These are phyloP conservation scores for Eulemur coronatus DNA, from an alignment of 2,797 vertebrate species.

Conservation along the genomic window DNA sequence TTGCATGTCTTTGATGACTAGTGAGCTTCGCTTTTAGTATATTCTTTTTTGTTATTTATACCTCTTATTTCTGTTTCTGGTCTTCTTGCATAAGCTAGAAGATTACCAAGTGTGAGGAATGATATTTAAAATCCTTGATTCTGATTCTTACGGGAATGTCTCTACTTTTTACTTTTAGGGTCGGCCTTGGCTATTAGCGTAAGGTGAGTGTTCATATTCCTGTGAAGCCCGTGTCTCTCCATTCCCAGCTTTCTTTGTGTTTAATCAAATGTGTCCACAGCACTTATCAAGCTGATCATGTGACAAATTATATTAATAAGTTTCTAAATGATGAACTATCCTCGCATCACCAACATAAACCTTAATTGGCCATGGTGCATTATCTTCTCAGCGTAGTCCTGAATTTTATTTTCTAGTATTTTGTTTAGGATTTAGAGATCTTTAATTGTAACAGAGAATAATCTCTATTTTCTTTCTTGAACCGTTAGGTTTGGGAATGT, in stretches of 20 bases:
- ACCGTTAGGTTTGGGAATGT: background rate
- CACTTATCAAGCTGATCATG: background rate
- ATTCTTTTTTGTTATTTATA: too few species aligned
- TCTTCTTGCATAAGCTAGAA: background rate
- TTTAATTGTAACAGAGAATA: background rate
- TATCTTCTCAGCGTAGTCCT: background rate
- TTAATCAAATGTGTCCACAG: background rate
- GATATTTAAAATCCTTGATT: background rate
- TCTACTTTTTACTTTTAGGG: background rate
- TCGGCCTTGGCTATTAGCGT: fast-evolving
- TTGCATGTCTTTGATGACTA: background rate
- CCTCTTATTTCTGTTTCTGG: background rate
- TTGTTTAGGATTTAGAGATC: background rate
- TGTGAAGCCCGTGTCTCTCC: background rate
- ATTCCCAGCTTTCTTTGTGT: background rate
- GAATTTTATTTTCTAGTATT: background rate
- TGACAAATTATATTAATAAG: background rate
- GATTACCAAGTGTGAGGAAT: background rate
- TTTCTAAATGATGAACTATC: background rate
- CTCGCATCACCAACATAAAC: background rate
- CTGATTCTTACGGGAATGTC: fast-evolving
- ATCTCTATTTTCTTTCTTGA: background rate
- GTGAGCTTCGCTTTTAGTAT: background rate
- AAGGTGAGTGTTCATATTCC: fast-evolving
- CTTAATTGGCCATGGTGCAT: background rate